Evolutionary conservation across 2,888 invertebrate genomes (phyloP).

Genomic region (Ornithoptera alexandrae): DNA sequence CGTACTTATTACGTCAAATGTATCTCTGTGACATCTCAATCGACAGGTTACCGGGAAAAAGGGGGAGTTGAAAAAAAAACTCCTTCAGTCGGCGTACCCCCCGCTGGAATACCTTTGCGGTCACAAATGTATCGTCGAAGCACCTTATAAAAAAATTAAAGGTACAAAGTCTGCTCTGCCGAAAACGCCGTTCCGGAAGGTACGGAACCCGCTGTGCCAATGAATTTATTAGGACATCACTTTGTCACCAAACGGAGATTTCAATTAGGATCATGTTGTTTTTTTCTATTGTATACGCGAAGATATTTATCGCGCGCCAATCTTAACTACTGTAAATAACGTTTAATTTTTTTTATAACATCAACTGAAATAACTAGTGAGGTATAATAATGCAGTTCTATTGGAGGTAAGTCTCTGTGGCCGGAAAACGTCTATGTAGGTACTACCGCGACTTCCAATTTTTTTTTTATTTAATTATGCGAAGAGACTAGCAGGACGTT

Average conservation of each 20-base stretch:
- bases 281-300: neutral
- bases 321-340: neutral
- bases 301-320: neutral
- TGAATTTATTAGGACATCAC: conserved; percentile 52
- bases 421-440: too few species aligned
- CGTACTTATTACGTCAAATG: conserved; percentile 34
- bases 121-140: conserved; percentile 71
- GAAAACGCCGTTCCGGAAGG: conserved; percentile 51
- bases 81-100: conserved; percentile 59
- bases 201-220: conserved; percentile 59
- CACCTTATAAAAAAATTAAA: conserved; percentile 46
- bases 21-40: conserved; percentile 51
- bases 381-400: too few species aligned
- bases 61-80: conserved; percentile 33
- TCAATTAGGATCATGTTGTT: conserved; percentile 29
- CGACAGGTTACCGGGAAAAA: conserved; percentile 63
- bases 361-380: too few species aligned
- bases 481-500: too few species aligned
- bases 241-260: conserved; percentile 37
- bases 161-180: conserved; percentile 45
- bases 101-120: conserved; percentile 69
- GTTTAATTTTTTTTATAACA: neutral
- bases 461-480: too few species aligned
- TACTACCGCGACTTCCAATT: too few species aligned
- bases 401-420: too few species aligned